phyloP scores from a whole-genome alignment of 2,888 invertebrate genomes.

The Chrysina gloriosa region DNA sequence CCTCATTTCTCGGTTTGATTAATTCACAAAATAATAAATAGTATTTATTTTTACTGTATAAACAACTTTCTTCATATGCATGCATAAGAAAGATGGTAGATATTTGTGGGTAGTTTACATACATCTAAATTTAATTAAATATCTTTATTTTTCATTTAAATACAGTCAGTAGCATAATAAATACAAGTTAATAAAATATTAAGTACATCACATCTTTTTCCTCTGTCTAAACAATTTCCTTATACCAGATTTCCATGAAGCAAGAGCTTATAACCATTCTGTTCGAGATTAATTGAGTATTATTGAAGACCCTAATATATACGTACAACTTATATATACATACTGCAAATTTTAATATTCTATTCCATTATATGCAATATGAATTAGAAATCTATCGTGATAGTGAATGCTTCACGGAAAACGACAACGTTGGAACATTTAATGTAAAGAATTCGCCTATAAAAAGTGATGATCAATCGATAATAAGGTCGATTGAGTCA shows the following conservation, averaged over 20 bases:
- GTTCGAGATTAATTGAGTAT: slow-evolving; percentile 39
- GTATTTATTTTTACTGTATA: too few relatives aligned
- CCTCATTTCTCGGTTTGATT: too few relatives aligned
- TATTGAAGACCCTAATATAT: slow-evolving; percentile 33
- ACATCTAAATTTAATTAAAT: slow-evolving; percentile 19
- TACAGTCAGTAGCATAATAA: slow-evolving; percentile 60
- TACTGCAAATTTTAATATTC: slow-evolving; percentile 15
- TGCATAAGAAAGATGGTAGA: too few relatives aligned
- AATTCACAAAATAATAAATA: too few relatives aligned
- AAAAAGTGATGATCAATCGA: slow-evolving; percentile 21
- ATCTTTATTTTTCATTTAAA: slow-evolving; percentile 51
- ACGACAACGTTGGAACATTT: slow-evolving; percentile 37
- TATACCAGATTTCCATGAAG: slow-evolving; percentile 43
- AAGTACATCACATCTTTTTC: slow-evolving; percentile 64
- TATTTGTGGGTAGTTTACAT: too few relatives aligned
- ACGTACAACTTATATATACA: slow-evolving; percentile 18
- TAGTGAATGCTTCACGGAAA: slow-evolving; percentile 43
- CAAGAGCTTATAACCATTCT: slow-evolving; percentile 23
- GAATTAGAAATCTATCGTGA: slow-evolving; percentile 15
- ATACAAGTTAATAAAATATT: slow-evolving; percentile 62
- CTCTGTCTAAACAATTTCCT: slow-evolving; percentile 41
- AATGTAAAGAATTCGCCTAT: slow-evolving; percentile 30
- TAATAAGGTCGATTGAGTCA: neutral
- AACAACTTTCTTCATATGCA: too few relatives aligned
- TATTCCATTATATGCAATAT: slow-evolving; percentile 13